Percentiles rank a stretch among this genome's conserved stretches.
These are phyloP conservation scores for Slavum lentiscoides DNA, from an alignment of 2,888 invertebrate species.

Conservation along the genomic window DNA sequence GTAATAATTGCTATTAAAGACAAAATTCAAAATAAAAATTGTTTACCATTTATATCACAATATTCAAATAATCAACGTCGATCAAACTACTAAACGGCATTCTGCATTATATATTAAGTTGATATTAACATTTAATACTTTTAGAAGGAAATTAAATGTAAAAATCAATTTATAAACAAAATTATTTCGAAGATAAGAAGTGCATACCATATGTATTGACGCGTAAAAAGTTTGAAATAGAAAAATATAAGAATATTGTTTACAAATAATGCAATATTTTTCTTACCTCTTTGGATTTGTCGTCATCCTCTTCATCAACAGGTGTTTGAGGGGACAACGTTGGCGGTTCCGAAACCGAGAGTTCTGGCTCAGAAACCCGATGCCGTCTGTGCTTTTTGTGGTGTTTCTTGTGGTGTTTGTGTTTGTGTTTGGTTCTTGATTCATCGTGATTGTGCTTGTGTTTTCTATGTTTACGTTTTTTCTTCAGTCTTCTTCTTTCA, in stretches of 20 bases:
- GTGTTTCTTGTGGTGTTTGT: conserved; percentile 70
- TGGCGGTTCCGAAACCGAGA: conserved; percentile 16
- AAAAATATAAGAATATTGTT: background rate
- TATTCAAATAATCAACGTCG: too few species aligned
- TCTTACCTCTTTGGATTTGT: conserved; percentile 25
- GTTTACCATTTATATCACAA: too few species aligned
- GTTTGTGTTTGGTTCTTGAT: conserved; percentile 55
- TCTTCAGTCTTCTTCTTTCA: conserved; percentile 54
- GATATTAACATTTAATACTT: too few species aligned
- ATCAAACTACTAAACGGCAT: too few species aligned
- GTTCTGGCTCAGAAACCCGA: background rate
- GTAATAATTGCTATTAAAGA: background rate
- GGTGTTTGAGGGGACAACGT: conserved; percentile 14
- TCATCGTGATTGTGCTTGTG: conserved; percentile 47
- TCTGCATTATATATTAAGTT: too few species aligned
- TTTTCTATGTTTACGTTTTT: conserved; percentile 53
- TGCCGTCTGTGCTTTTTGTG: conserved; percentile 60
- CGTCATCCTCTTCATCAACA: conserved; percentile 2
- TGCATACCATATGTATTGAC: background rate
- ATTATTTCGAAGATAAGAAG: background rate
- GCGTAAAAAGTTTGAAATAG: background rate
- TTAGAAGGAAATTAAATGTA: too few species aligned
- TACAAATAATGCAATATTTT: background rate
- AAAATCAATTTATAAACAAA: too few species aligned
- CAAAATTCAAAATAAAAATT: too few species aligned